These are phyloP conservation scores for Tenthredo amoena DNA, from an alignment of 2,888 invertebrate species.

Conservation along the genomic window DNA sequence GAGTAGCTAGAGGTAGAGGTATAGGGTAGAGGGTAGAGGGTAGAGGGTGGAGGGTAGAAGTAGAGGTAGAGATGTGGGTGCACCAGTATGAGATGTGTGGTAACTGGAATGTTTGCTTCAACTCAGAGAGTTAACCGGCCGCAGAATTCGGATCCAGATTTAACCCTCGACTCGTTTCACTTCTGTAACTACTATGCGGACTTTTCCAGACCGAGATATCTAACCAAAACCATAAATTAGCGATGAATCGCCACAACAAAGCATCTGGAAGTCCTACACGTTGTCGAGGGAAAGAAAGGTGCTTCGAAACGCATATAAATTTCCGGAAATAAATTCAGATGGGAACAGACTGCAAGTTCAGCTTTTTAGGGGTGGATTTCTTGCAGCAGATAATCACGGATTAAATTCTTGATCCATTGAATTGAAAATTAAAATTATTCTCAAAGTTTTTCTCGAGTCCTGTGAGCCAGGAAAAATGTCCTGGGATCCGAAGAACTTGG, in stretches of 20 bases:
- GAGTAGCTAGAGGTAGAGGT: neutral
- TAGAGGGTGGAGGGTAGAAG: neutral
- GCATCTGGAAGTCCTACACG: neutral
- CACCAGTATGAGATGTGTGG: conserved; percentile 60
- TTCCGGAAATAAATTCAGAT: neutral
- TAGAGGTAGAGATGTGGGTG: conserved; percentile 44
- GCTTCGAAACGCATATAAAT: neutral
- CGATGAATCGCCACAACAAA: neutral
- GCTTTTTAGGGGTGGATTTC: neutral
- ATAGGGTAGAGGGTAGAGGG: neutral
- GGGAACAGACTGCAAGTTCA: neutral
- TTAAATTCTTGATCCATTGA: neutral
- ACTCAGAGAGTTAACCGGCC: conserved; percentile 15
- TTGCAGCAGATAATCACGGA: neutral
- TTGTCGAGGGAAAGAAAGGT: neutral
- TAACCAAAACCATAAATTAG: neutral
- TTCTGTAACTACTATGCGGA: neutral
- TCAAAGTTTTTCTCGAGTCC: neutral
- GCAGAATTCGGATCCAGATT: conserved; percentile 32
- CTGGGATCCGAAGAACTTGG: neutral
- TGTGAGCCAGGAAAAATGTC: neutral
- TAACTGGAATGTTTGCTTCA: conserved; percentile 51
- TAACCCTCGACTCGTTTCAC: neutral
- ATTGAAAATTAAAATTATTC: neutral
- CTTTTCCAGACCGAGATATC: neutral